phyloP scores from a whole-genome alignment of 2,888 invertebrate species.

The Rhopalosiphum nymphaeae region DNA sequence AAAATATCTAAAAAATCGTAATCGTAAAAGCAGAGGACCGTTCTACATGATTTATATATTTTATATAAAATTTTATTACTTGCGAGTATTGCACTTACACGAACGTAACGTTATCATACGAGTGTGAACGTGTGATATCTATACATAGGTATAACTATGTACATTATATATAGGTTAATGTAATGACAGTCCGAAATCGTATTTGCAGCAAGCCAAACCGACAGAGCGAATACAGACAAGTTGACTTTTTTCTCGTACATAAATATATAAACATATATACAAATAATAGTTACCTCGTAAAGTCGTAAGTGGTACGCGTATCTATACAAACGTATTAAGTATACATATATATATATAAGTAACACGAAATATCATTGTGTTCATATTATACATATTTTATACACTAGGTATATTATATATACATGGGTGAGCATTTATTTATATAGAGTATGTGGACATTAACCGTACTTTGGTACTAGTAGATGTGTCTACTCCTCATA shows the following conservation, averaged over 20 bases:
- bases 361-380: neutral
- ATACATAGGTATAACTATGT: neutral
- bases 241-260: neutral
- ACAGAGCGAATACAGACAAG: neutral
- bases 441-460: neutral
- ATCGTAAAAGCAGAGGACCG: neutral
- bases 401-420: neutral
- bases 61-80: neutral
- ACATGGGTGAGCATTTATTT: neutral
- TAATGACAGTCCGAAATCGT: conserved; percentile 10
- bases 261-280: neutral
- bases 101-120: neutral
- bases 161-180: neutral
- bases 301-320: neutral
- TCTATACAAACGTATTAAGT: neutral
- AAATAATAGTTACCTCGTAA: neutral
- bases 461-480: neutral
- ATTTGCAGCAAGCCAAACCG: neutral
- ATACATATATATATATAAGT: neutral
- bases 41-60: neutral
- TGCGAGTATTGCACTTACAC: neutral
- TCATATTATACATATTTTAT: neutral
- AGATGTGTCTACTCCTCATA: neutral
- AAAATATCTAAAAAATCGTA: neutral
- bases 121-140: neutral